Percentiles rank a stretch among this genome's conserved stretches.
Conservation (phyloP, 35 echinoderm and acorn worm genomes). For the Eucidaris tribuloides region DNA sequence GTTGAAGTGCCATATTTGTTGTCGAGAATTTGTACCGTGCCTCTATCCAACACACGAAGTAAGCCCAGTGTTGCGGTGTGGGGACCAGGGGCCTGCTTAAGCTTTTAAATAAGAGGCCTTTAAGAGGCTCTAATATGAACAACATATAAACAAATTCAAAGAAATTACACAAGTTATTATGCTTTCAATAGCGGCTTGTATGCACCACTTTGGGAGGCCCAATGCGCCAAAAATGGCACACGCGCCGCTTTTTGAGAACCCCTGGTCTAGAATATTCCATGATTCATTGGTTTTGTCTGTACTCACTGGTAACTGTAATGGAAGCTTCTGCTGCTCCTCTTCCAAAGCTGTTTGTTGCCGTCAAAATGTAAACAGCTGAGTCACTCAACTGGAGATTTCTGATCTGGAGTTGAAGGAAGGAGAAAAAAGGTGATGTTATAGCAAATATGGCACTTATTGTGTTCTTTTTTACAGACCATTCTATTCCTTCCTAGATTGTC, state of each 20-base stretch:
- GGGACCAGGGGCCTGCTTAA: no score
- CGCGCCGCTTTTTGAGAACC: no score
- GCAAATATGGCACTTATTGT: neutral
- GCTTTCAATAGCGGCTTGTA: no score
- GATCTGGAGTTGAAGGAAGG: slow-evolving; percentile 45
- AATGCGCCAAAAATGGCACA: no score
- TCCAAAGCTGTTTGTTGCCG: slow-evolving; percentile 35
- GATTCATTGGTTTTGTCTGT: neutral
- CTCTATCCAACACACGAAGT: no score
- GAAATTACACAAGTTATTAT: neutral
- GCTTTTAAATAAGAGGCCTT: no score
- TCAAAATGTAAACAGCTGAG: slow-evolving; percentile 57
- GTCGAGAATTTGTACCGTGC: no score
- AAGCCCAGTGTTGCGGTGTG: no score
- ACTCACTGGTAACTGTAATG: neutral
- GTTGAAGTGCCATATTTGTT: no score
- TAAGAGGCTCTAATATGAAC: no score
- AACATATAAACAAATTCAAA: no score
- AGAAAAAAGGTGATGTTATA: neutral
- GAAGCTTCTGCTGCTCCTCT: slow-evolving; percentile 3
- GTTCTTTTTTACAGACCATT: neutral
- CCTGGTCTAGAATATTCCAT: neutral
- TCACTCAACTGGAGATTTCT: slow-evolving; percentile 41
- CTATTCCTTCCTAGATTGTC: neutral
- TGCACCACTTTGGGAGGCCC: no score